Evolutionary conservation across 2,113 vertebrate species (phyloP).

Genomic region (Corvus hawaiiensis): DNA sequence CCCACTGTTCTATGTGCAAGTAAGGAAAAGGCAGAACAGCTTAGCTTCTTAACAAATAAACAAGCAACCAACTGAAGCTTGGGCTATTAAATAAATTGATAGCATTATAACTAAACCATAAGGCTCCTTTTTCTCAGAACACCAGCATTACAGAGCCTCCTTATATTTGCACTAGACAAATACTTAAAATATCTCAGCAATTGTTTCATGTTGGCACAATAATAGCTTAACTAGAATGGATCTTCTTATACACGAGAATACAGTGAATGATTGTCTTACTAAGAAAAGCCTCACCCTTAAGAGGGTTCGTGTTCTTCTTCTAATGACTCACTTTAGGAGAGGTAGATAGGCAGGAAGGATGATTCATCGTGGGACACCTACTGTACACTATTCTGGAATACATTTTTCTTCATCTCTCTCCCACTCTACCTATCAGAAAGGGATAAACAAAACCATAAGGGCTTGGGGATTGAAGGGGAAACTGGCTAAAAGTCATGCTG

Average conservation of each 20-base stretch:
- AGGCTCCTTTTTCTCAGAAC: neutral
- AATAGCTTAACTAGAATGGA: constrained; percentile 29
- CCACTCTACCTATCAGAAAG: constrained; percentile 55
- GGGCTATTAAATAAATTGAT: neutral
- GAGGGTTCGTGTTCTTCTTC: constrained; percentile 41
- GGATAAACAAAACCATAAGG: constrained; percentile 34
- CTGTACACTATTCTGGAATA: constrained; percentile 61
- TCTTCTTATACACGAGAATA: constrained; percentile 23
- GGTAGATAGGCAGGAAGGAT: constrained; percentile 60
- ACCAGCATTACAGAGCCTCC: neutral
- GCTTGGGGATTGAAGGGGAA: neutral
- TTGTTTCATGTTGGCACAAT: constrained; percentile 52
- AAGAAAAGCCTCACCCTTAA: constrained; percentile 57
- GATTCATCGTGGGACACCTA: constrained; percentile 58
- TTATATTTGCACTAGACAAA: constrained; percentile 49
- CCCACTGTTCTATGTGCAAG: neutral
- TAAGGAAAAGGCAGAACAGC: neutral
- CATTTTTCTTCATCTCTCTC: constrained; percentile 54
- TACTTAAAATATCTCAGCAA: constrained; percentile 39
- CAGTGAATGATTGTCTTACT: constrained; percentile 36
- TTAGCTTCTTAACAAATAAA: neutral
- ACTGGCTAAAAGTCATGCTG: neutral
- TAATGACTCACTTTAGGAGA: constrained; percentile 64
- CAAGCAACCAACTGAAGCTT: neutral
- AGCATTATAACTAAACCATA: neutral